A percentile compares a stretch with the other conserved stretches of the same genome.
phyloP scores from a whole-genome alignment of 2,113 vertebrate genomes.

The Erythrocercus mccallii region DNA sequence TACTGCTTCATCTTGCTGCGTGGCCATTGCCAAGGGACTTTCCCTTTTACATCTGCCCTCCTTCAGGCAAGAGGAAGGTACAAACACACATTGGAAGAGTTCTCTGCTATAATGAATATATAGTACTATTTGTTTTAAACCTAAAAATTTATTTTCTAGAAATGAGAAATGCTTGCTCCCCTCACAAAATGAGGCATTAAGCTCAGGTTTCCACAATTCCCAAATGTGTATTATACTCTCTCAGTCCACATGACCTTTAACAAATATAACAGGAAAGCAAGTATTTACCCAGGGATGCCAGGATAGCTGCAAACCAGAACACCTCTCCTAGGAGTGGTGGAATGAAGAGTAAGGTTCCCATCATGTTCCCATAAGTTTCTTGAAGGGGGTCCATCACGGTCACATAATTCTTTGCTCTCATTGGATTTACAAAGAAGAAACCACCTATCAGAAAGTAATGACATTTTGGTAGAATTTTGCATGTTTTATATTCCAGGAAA shows the following conservation, averaged over 20 bases:
- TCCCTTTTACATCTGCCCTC: not conserved
- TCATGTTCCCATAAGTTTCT: slow-evolving; percentile 72
- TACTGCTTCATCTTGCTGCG: not conserved
- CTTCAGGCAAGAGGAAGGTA: not conserved
- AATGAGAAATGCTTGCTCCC: not conserved
- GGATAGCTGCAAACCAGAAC: slow-evolving; percentile 82
- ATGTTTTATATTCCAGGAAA: not conserved
- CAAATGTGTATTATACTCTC: not conserved
- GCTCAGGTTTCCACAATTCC: not conserved
- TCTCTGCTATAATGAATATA: not conserved
- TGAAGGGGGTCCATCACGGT: slow-evolving; percentile 83
- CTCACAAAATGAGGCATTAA: not conserved
- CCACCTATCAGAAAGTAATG: slow-evolving; percentile 59
- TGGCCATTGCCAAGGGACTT: not conserved
- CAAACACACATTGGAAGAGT: not conserved
- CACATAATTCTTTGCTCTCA: slow-evolving; percentile 81
- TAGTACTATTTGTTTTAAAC: not conserved
- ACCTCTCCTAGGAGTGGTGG: slow-evolving; percentile 75
- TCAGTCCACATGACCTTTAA: not conserved
- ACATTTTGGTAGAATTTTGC: not conserved
- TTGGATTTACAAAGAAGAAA: slow-evolving; percentile 80
- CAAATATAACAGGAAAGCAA: not conserved
- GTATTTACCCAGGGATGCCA: slow-evolving; percentile 79
- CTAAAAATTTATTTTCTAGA: not conserved
- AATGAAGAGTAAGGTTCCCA: slow-evolving; percentile 73